phyloP scores from a whole-genome alignment of 2,797 vertebrate genomes.

The Meriones psammophilus region DNA sequence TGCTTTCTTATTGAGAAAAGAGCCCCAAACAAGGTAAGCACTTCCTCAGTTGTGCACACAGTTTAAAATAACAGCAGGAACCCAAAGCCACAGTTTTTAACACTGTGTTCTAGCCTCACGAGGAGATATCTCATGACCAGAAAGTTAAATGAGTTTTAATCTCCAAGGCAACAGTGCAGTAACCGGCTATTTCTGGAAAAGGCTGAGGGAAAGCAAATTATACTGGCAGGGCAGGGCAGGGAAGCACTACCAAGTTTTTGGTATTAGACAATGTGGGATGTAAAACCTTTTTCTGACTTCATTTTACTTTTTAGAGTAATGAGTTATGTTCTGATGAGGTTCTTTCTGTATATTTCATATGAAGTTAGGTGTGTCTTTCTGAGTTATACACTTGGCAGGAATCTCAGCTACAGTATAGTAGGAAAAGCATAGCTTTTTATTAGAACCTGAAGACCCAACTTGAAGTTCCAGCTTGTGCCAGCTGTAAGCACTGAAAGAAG shows the following conservation, averaged over 20 bases:
- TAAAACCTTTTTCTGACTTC: slow-evolving; percentile 12
- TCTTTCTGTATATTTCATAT: not conserved
- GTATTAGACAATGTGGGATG: not conserved
- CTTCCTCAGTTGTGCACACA: not conserved
- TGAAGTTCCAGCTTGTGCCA: slow-evolving; percentile 12
- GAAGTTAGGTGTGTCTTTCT: slow-evolving; percentile 38
- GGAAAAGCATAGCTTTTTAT: not conserved
- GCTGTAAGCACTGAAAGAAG: not conserved
- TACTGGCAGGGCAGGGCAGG: not conserved
- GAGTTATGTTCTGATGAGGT: not conserved
- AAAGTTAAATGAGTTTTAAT: slow-evolving; percentile 69
- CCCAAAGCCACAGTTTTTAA: slow-evolving; percentile 37
- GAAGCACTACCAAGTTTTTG: slow-evolving; percentile 22
- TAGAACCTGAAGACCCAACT: not conserved
- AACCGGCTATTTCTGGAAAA: slow-evolving; percentile 64
- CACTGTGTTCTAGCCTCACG: not conserved
- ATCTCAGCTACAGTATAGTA: not conserved
- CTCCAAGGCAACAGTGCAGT: slow-evolving; percentile 41
- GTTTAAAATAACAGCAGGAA: slow-evolving; percentile 54
- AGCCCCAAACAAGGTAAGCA: slow-evolving; percentile 56
- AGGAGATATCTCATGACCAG: slow-evolving; percentile 37
- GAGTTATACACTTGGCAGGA: not conserved
- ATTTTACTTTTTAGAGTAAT: slow-evolving; percentile 59
- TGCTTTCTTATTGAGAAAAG: slow-evolving; percentile 59
- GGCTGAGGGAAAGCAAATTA: slow-evolving; percentile 32